Percentiles rank a stretch among this genome's conserved stretches.
phyloP scores from a whole-genome alignment of 2,888 invertebrate genomes.

The Oscheius onirici region DNA sequence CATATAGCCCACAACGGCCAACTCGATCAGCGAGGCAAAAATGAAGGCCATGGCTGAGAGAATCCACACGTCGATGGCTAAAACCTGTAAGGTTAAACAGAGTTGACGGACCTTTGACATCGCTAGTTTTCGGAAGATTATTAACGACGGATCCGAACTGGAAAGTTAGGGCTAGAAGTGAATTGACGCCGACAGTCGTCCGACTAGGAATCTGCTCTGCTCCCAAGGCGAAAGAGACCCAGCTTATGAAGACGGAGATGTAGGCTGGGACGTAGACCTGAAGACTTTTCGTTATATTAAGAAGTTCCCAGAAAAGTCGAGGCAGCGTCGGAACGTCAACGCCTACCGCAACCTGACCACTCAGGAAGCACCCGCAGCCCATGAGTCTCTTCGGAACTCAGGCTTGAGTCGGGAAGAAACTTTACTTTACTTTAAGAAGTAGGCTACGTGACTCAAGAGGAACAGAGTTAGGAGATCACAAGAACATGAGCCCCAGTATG shows the following conservation, averaged over 20 bases:
- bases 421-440: no score
- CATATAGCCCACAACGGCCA: slow-evolving; percentile 69
- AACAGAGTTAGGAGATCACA: no score
- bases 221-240: slow-evolving; percentile 71
- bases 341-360: no score
- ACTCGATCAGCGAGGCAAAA: slow-evolving; percentile 69
- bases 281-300: not conserved
- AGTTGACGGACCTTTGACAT: slow-evolving; percentile 59
- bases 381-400: no score
- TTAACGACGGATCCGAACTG: slow-evolving; percentile 71
- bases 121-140: slow-evolving; percentile 71
- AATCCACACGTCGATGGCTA: slow-evolving; percentile 71
- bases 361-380: no score
- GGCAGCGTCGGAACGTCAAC: no score
- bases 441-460: no score
- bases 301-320: no score
- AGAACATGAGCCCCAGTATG: no score
- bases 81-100: slow-evolving; percentile 2
- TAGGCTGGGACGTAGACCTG: slow-evolving; percentile 70
- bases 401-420: no score
- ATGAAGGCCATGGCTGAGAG: slow-evolving; percentile 71
- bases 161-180: slow-evolving; percentile 65
- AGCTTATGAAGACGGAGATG: slow-evolving; percentile 70
- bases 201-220: slow-evolving; percentile 70
- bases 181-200: slow-evolving; percentile 71